Conservation (phyloP, 2,113 vertebrate genomes). For the Indicator indicator region DNA sequence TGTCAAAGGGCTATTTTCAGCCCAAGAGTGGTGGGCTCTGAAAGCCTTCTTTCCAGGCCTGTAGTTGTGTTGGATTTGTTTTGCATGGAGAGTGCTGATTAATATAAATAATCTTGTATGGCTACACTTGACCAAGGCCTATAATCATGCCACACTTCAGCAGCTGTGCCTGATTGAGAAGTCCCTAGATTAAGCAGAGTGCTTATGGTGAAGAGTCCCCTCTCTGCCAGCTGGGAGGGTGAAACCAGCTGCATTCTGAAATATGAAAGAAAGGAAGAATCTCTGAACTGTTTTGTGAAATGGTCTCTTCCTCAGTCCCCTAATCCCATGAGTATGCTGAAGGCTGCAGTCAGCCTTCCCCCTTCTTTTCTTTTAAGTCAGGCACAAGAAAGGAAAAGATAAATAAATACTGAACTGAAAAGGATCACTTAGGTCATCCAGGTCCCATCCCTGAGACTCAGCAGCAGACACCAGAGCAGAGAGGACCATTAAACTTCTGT, state of each 20-base stretch:
- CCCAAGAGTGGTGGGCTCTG: background rate
- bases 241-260: constrained; percentile 30
- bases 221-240: constrained; percentile 34
- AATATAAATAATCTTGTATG: constrained; percentile 31
- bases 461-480: background rate
- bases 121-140: constrained; percentile 42
- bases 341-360: background rate
- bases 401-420: background rate
- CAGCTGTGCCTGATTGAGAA: constrained; percentile 39
- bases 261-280: background rate
- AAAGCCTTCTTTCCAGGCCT: background rate
- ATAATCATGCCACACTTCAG: constrained; percentile 39
- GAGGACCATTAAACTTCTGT: background rate
- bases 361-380: background rate
- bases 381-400: background rate
- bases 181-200: constrained; percentile 6
- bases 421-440: background rate
- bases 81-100: constrained; percentile 32
- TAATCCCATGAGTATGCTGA: constrained; percentile 3
- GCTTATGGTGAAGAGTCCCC: background rate
- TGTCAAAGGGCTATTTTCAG: background rate
- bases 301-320: constrained; percentile 6
- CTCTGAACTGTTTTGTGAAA: background rate
- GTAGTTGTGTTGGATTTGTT: constrained; percentile 5
- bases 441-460: background rate